Base-by-base conservation (phyloP, 1,140 invertebrate genomes). In the Dinothrombium tinctorium region DNA sequence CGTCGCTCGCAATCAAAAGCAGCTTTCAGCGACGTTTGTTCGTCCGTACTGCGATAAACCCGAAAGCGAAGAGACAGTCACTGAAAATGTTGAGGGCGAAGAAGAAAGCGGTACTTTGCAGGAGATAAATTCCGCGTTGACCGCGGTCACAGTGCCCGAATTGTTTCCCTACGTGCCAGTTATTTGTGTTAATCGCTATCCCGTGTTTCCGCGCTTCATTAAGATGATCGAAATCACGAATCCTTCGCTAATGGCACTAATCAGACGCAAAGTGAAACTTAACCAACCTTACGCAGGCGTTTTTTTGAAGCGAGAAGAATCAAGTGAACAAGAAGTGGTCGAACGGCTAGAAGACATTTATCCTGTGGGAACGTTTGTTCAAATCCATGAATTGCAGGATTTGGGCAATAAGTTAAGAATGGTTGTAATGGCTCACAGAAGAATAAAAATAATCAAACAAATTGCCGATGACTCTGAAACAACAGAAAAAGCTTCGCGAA, bases 231-330 rank as follows among this genome's bases (percentile, higher is more conserved):
- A 96, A 64, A 78, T 96, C 12, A 71, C 74, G 17, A 76, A 96
- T 63, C 76, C 80, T 45, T 62, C 71, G 35, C 61, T 99, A 32
- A 83, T 94, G 52, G 76, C 89, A 54, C 56, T 98, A 22, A 70
- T 99, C 42, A 67, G 83, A 60, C 69, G 84, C 48, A 96, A 96
- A 66, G 81, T 98, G 0, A 79, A 78, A 57, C 56, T 96, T 5
- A 90, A 89, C 58, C 84, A 94, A 55, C 92, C 92, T 0, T 99
- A 98, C 58, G 77, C 86, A 48, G 94, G 92, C 25, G 76, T 99
- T 12, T 99, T 99, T 58, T 64, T 99, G 47, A 92, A 92, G 54
- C 89, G 77, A 57, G 72, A 75, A 56, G 78, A 84, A 55, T 79
- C 69, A 50, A 79, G 83, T 58, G 77, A 84, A 49, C 64, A 69